These are phyloP conservation scores for Baryphthengus martii DNA, from an alignment of 2,113 vertebrate genomes.

Conservation along the genomic window DNA sequence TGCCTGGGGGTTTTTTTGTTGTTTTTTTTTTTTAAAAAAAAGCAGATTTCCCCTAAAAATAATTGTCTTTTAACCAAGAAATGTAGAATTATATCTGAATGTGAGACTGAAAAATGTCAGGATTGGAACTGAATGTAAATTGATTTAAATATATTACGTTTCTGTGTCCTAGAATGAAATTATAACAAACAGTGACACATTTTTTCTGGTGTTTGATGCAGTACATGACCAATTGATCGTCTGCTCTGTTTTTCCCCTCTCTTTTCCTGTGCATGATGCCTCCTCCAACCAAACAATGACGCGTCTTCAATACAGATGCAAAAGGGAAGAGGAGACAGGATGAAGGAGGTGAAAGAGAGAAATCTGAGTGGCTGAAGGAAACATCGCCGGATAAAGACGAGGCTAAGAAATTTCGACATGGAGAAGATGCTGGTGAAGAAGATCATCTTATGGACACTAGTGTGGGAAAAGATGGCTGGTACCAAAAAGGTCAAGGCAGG, in stretches of 20 bases:
- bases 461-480: neutral
- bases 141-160: neutral
- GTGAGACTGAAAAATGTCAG: neutral
- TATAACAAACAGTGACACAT: neutral
- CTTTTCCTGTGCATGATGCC: neutral
- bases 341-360: conserved; percentile 1
- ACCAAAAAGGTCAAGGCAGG: neutral
- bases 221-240: neutral
- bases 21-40: neutral
- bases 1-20: neutral
- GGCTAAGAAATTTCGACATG: conserved; percentile 9
- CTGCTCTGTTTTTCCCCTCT: neutral
- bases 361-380: neutral
- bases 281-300: neutral
- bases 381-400: neutral
- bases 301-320: conserved; percentile 17
- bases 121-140: neutral
- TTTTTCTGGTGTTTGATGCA: neutral
- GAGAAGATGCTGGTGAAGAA: neutral
- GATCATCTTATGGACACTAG: neutral
- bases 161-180: neutral
- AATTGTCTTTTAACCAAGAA: neutral
- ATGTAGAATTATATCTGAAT: neutral
- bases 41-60: neutral
- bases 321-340: conserved; percentile 40